Conservation (phyloP, 2,888 invertebrate species). For the Horisme vitalbata region DNA sequence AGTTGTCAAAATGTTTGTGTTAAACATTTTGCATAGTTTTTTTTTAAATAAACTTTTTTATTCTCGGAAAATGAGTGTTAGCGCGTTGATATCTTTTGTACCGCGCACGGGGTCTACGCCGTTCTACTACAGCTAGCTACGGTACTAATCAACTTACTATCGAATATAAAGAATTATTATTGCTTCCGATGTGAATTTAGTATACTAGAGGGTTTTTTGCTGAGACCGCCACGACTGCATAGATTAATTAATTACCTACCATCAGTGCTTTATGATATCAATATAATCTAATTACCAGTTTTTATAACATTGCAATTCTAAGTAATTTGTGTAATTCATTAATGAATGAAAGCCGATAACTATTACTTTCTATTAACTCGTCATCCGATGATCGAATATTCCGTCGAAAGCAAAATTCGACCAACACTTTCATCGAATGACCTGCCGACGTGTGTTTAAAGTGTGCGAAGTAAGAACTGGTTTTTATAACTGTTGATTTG, state of each 20-base stretch:
- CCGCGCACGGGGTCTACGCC: slow-evolving; percentile 1
- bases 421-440: slow-evolving; percentile 76
- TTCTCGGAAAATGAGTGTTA: background rate
- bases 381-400: slow-evolving; percentile 57
- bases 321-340: background rate
- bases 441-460: slow-evolving; percentile 52
- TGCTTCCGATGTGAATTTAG: no score
- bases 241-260: no score
- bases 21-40: no score
- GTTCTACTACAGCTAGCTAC: background rate
- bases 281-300: background rate
- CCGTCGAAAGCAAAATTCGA: slow-evolving; percentile 78
- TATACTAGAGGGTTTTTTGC: no score
- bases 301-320: background rate
- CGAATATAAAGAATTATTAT: background rate
- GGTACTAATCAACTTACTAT: background rate
- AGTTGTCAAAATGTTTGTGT: no score
- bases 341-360: slow-evolving; percentile 50
- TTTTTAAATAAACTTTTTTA: background rate
- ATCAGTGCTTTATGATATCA: background rate
- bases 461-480: slow-evolving; percentile 69
- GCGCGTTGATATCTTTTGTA: slow-evolving; percentile 37
- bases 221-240: no score
- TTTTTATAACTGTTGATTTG: slow-evolving; percentile 68
- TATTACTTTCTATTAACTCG: slow-evolving; percentile 72